phyloP scores from a whole-genome alignment of 2,113 vertebrate genomes.

The Heterochromis multidens region DNA sequence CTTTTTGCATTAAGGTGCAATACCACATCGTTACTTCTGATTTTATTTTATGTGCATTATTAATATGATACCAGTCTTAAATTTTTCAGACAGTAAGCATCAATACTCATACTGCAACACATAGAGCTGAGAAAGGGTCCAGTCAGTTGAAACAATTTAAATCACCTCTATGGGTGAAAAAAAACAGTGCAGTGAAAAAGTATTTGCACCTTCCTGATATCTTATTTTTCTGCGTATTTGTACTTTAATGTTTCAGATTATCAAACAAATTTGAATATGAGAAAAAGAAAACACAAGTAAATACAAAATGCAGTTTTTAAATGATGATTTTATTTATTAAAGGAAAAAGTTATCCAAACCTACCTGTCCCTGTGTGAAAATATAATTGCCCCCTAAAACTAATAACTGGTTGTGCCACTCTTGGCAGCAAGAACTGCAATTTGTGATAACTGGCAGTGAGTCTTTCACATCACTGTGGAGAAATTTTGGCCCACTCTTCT shows the following conservation, averaged over 20 bases:
- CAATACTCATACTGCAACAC: background rate
- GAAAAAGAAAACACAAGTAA: background rate
- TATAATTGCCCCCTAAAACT: background rate
- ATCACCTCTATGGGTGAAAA: no score
- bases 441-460: no score
- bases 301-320: fast-evolving
- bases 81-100: no score
- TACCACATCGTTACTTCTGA: background rate
- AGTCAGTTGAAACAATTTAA: no score
- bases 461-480: no score
- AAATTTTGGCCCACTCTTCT: background rate
- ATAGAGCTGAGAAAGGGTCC: background rate
- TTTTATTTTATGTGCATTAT: no score
- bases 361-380: background rate
- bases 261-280: background rate
- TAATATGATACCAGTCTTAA: no score
- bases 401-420: no score
- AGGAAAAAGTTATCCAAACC: background rate
- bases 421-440: no score
- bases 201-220: background rate
- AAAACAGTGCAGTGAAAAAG: background rate
- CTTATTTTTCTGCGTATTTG: background rate
- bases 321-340: background rate
- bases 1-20: background rate
- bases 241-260: background rate